Evolutionary conservation across 2,888 invertebrate genomes (phyloP), one percentile per base, ranked within the genome.

Genomic region (Trisateles emortualis): DNA sequence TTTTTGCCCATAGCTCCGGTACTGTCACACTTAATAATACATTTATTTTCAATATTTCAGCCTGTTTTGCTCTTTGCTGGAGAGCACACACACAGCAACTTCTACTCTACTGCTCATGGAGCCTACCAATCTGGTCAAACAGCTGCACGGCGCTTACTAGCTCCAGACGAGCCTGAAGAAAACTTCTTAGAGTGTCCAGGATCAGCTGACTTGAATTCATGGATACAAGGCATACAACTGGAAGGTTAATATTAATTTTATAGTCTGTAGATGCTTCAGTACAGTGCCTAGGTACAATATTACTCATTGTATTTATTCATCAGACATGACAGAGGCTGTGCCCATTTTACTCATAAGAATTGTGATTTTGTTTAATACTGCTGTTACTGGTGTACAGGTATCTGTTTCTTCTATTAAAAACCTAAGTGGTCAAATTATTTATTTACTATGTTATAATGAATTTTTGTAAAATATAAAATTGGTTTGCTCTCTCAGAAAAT

Each of bases 81-180:
- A 56, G 99, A 99, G 92, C 98, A 98, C 77, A 98, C 98, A 36
- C 98, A 99, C 93, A 96, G 96, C 80, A 96, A 95, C 83, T 98
- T 98, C 86, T 99, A 98, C 88, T 98, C 98, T 42, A 99, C 98
- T 1, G 98, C 97, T 29, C 98, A 99, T 83, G 99, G 99, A 41
- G 99, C 99, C 30, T 97, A 97, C 80, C 90, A 98, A 48, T 97
- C 97, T 41, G 98, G 99, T 0, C 94, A 97, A 71, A 95, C 95
- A 13, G 97, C 97, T 30, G 97, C 97, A 35, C 96, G 97, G 82
- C 93, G 95, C 45, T 82, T 97, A 39, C 81, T 97, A 43, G 93
- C 93, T 10, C 87, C 94, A 13, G 95, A 95, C 43, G 94, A 95
- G 55, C 93, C 94, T 36, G 87, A 94, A 63, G 95, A 95, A 78